phyloP scores from a whole-genome alignment of 2,888 invertebrate genomes.

The Patella depressa region DNA sequence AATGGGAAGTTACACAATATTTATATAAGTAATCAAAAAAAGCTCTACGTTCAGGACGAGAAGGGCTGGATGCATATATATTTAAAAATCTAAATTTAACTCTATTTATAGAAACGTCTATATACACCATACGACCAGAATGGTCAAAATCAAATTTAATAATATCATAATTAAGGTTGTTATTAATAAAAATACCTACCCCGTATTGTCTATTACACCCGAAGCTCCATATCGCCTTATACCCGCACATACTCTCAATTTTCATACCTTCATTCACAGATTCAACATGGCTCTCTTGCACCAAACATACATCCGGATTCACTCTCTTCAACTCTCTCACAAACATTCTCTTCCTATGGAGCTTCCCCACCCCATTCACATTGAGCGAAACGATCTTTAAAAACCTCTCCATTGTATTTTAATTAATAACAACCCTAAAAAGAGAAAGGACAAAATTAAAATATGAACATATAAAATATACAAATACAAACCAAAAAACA shows the following conservation, averaged over 20 bases:
- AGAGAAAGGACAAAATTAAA: no score
- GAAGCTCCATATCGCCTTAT: conserved; percentile 17
- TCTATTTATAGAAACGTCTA: not conserved
- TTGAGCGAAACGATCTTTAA: no score
- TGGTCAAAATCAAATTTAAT: conserved; percentile 13
- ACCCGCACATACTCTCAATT: conserved; percentile 22
- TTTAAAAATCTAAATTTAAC: not conserved
- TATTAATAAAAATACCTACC: conserved; percentile 15
- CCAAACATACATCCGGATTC: not conserved
- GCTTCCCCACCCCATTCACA: no score
- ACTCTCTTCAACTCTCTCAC: not conserved
- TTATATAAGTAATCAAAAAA: not conserved
- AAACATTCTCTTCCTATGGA: no score
- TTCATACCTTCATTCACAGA: not conserved
- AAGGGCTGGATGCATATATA: not conserved
- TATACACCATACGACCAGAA: not conserved
- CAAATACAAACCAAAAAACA: no score
- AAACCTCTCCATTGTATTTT: no score
- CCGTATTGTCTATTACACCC: conserved; percentile 1
- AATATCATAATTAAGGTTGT: not conserved
- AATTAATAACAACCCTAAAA: no score
- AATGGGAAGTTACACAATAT: not conserved
- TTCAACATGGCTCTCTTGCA: not conserved
- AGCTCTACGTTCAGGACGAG: not conserved
- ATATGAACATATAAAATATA: no score